Evolutionary conservation across 2,797 vertebrate genomes (phyloP), one percentile per base, ranked within the genome.

Genomic region (Anolis apletophallus): DNA sequence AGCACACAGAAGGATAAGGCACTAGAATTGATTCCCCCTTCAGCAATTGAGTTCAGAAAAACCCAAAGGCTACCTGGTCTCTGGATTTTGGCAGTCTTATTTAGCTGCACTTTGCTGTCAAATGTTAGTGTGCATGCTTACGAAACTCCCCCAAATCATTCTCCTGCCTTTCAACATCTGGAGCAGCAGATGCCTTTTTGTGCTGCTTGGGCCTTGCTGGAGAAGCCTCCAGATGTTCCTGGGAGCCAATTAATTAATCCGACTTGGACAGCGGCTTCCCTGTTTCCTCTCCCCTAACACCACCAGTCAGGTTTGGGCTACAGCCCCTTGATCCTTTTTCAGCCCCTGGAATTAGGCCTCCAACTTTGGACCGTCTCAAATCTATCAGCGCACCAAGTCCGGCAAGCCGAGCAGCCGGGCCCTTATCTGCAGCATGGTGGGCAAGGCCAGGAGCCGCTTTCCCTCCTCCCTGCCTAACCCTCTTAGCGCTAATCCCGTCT

Each of bases 401-500:
- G 36, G 80, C 34, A 71, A 80, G 34, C 85, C 80, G 83, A 79
- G 87, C 77, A 46, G 83, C 88, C 76, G 90, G 90, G 93, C 93
- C 90, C 92, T 94, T 94, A 94, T 94, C 94, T 91, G 80, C 2
- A 46, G 88, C 46, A 64, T 88, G 73, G 88, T 83, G 94, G 88
- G 91, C 54, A 87, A 86, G 83, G 91, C 88, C 89, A 93, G 91
- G 89, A 93, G 91, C 86, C 87, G 92, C 90, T 64, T 92, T 89
- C 23, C 87, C 81, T 90, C 93, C 93, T 94, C 91, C 94, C 87
- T 90, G 90, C 90, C 36, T 91, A 89, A 91, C 93, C 93, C 92
- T 93, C 93, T 93, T 96, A 95, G 83, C 36, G 80, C 85, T 95
- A 95, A 95, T 94, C 94, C 94, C 55, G 54, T 74, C 94, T 89